Conservation (phyloP, 1,140 invertebrate species). For the Ptiloglossa arizonensis region DNA sequence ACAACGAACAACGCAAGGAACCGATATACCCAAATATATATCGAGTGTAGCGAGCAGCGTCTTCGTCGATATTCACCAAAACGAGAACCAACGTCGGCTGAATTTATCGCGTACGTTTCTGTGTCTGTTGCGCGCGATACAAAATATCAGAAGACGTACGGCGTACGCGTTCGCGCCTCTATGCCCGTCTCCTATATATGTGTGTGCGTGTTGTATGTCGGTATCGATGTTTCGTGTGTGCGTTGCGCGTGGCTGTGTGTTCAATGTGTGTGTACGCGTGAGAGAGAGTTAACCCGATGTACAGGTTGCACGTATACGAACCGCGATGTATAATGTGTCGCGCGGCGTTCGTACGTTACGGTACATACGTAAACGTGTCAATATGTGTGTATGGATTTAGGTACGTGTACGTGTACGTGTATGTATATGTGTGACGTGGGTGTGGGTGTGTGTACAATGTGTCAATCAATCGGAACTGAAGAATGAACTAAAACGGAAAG, state of each 20-base stretch:
- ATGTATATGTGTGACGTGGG: too few species aligned
- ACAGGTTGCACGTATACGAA: constrained; percentile 25
- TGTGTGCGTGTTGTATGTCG: constrained; percentile 28
- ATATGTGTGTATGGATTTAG: constrained; percentile 30
- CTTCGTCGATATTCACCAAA: constrained; percentile 45
- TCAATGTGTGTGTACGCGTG: constrained; percentile 8
- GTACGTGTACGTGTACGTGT: neutral
- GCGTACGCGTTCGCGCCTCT: constrained; percentile 4
- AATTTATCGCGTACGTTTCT: constrained; percentile 22
- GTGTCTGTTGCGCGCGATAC: neutral
- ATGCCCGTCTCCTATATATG: neutral
- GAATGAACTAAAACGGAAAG: constrained; percentile 78
- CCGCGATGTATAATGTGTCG: too few species aligned
- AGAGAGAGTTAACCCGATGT: constrained; percentile 22
- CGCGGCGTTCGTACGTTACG: too few species aligned
- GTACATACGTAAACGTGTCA: neutral
- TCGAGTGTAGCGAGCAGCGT: constrained; percentile 33
- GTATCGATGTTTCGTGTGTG: too few species aligned
- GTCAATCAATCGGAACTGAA: constrained; percentile 73
- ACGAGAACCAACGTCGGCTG: constrained; percentile 45
- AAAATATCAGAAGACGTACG: constrained; percentile 7
- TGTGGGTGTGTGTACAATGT: constrained; percentile 45
- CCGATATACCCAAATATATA: constrained; percentile 24
- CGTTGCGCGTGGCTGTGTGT: too few species aligned
- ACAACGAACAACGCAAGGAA: constrained; percentile 22